Conservation (phyloP, 2,113 vertebrate genomes). For the Odontesthes bonariensis region DNA sequence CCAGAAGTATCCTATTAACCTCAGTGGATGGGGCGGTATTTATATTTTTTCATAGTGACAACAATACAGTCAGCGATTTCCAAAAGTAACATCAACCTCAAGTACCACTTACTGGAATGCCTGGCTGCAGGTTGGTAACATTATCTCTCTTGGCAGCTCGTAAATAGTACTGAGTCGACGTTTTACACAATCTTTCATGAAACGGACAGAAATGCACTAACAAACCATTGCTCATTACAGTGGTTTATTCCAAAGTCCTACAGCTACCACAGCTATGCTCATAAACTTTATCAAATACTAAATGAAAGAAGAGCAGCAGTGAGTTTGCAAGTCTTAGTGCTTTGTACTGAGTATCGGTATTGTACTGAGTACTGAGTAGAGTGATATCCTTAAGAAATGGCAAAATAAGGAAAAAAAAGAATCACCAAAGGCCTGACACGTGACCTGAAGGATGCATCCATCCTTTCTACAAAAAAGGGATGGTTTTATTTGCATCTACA, state of each 20-base stretch:
- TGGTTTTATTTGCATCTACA: no score
- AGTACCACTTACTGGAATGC: slow-evolving; percentile 16
- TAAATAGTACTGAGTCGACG: slow-evolving; percentile 3
- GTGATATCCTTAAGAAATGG: no score
- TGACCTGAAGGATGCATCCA: no score
- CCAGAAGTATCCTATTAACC: slow-evolving; percentile 13
- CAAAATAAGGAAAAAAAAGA: no score
- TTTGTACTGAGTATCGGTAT: no score
- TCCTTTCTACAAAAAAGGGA: no score
- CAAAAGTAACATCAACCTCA: slow-evolving; percentile 20
- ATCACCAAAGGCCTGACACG: no score
- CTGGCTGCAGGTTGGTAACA: slow-evolving; percentile 17
- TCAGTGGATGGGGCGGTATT: neutral
- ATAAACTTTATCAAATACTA: no score
- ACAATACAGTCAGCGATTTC: slow-evolving; percentile 14
- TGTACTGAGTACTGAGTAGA: no score
- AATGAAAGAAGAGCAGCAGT: no score
- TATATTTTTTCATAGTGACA: slow-evolving; percentile 37
- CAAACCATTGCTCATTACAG: neutral
- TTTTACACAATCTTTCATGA: slow-evolving; percentile 5
- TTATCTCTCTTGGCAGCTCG: slow-evolving; percentile 29
- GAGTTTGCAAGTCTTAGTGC: no score
- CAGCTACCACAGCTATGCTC: neutral
- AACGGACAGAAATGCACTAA: neutral
- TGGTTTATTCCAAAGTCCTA: neutral